Evolutionary conservation across 2,797 vertebrate species (phyloP), one percentile per base, ranked within the genome.

Genomic region (Psittacula derbiana): DNA sequence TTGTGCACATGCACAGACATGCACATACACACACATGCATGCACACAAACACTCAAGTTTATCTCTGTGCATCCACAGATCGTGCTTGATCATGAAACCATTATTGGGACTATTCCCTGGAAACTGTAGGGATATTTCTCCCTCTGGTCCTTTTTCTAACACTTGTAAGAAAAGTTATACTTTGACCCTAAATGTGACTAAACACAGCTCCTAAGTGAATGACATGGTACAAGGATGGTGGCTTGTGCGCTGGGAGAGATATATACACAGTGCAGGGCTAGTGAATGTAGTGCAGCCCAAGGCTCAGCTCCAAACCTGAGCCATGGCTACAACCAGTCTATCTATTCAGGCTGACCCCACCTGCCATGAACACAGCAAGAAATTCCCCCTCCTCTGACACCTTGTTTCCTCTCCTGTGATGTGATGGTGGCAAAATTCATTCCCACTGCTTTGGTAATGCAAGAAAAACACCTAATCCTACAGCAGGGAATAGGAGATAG

Each of bases 11-110:
- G 40, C 7, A 28, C 7, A 14, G 5, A 17, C 12, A 33, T 1
- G 1, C 11, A 23, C 2, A 2, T 10, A 6, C 18, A 4, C 17
- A 28, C 2, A n/a, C 23, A 33, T 2, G 1, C 21, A 16, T 2
- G 5, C 33, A 19, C 1, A 6, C 12, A 50, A 47, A 57, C 13
- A 31, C 5, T 4, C 30, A 49, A 5, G 12, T 33, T 52, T 66
- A 40, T 25, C 20, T 52, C 44, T 79, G 17, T 41, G 17, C 18
- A 64, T 38, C 10, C 18, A 30, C 10, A 86, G 50, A 52, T 38
- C 6, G 12, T 86, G 20, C 7, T 64, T 41, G 20, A n/a, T 50
- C 25, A 14, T 49, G 23, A 92, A 88, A 60, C 6, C 16, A 27
- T 20, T 53, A 16, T 30, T 67, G 62, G 14, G 38, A 71, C 17